A percentile compares a stretch with the other conserved stretches of the same genome.
phyloP scores from a whole-genome alignment of 2,113 vertebrate genomes.

The Mormoops blainvillei region DNA sequence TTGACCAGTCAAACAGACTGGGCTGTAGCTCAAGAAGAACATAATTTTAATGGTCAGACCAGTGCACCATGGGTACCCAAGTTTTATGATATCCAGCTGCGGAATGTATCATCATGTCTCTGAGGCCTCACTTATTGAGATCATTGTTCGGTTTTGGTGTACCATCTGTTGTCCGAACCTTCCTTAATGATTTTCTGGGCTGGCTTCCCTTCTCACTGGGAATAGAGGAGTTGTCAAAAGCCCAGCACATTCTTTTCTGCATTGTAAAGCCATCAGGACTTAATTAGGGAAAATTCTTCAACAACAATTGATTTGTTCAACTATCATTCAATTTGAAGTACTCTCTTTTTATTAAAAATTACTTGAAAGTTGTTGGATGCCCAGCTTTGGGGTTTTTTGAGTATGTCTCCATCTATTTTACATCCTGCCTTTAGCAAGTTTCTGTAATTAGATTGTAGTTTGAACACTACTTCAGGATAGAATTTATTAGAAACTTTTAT shows the following conservation, averaged over 20 bases:
- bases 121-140: constrained; percentile 8
- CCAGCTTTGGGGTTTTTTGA: neutral
- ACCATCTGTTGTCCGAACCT: constrained; percentile 43
- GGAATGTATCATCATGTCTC: neutral
- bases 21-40: neutral
- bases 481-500: constrained; percentile 30
- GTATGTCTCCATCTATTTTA: constrained; percentile 4
- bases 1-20: neutral
- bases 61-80: neutral
- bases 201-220: constrained; percentile 41
- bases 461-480: constrained; percentile 12
- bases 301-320: constrained; percentile 68
- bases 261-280: constrained; percentile 62
- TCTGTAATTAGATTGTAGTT: constrained; percentile 25
- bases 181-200: constrained; percentile 59
- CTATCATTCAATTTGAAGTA: constrained; percentile 61
- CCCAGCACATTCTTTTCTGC: constrained; percentile 55
- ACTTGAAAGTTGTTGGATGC: constrained; percentile 23
- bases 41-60: neutral
- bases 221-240: constrained; percentile 59
- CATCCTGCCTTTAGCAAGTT: neutral
- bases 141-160: constrained; percentile 19
- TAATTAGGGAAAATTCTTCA: constrained; percentile 54
- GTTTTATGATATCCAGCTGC: constrained; percentile 19
- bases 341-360: constrained; percentile 60